A percentile compares a stretch with the other conserved stretches of the same genome.
Conservation (phyloP, 2,888 invertebrate genomes). For the Drosophila suboccidentalis region DNA sequence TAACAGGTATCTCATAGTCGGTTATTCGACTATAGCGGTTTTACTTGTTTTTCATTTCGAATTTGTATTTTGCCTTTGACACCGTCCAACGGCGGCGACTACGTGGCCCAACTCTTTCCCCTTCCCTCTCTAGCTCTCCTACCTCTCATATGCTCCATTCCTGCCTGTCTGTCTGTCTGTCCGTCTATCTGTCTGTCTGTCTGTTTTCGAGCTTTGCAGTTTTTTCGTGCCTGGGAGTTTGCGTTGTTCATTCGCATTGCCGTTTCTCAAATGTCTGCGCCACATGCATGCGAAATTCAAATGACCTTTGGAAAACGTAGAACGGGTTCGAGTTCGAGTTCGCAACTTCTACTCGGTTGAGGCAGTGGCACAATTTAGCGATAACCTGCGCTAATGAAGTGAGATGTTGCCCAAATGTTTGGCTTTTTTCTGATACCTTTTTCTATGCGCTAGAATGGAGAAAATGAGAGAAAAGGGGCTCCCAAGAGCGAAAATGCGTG, state of each 20-base stretch:
- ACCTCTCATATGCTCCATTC: constrained; percentile 17
- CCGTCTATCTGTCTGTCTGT: constrained; percentile 47
- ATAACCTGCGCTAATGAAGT: constrained; percentile 79
- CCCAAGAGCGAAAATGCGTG: constrained; percentile 45
- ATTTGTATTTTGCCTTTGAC: constrained; percentile 79
- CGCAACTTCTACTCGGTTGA: constrained; percentile 14
- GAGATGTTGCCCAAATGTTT: constrained; percentile 69
- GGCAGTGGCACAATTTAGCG: constrained; percentile 52
- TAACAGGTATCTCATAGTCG: not conserved
- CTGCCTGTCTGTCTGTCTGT: constrained; percentile 26
- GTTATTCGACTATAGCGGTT: not conserved
- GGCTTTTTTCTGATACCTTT: constrained; percentile 43
- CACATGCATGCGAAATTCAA: constrained; percentile 76
- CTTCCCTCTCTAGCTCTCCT: constrained; percentile 3
- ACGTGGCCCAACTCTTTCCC: constrained; percentile 44
- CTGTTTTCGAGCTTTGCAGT: constrained; percentile 72
- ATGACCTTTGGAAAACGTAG: constrained; percentile 33
- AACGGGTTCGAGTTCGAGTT: not conserved
- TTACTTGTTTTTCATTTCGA: constrained; percentile 64
- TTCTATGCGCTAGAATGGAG: not conserved
- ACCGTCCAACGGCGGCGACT: constrained; percentile 56
- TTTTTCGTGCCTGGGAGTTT: constrained; percentile 77
- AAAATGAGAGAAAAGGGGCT: not conserved
- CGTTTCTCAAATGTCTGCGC: constrained; percentile 78
- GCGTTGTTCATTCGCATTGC: constrained; percentile 57